Percentiles rank a stretch among this genome's conserved stretches.
Conservation (phyloP, 2,888 invertebrate genomes). For the Cremastinae sp. region DNA sequence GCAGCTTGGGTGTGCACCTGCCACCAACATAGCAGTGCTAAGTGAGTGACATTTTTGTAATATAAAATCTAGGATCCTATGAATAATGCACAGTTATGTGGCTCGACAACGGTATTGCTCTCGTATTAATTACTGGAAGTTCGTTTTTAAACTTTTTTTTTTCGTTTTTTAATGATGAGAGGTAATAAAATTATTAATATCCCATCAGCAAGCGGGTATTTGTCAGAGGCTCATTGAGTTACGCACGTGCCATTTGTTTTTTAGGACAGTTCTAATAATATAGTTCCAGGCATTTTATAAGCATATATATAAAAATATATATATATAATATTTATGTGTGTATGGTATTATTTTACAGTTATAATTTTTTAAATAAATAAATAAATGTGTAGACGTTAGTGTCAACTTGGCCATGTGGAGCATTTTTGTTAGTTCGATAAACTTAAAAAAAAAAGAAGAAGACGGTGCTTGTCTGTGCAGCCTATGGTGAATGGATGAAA, state of each 20-base stretch:
- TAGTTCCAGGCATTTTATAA: conserved; percentile 77
- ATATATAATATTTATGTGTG: conserved; percentile 7
- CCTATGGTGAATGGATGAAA: conserved; percentile 74
- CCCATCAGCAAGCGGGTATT: conserved; percentile 78
- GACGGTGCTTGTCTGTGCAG: conserved; percentile 70
- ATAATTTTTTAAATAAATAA: conserved; percentile 55
- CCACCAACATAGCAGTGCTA: conserved; percentile 76
- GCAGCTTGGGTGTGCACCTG: conserved; percentile 79
- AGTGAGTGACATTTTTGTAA: conserved; percentile 67
- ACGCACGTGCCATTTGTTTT: conserved; percentile 73
- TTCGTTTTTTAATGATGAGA: conserved; percentile 47
- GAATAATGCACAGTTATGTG: conserved; percentile 62
- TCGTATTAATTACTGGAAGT: conserved; percentile 60
- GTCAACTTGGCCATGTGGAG: conserved; percentile 80
- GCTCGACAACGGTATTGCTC: conserved; percentile 54
- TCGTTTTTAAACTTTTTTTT: too few relatives aligned
- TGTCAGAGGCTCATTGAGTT: conserved; percentile 76
- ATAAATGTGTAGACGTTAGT: conserved; percentile 74
- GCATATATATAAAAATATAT: conserved; percentile 63
- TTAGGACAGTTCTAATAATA: conserved; percentile 71
- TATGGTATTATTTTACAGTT: conserved; percentile 62
- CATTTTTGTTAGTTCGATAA: conserved; percentile 73
- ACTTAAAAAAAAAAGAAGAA: conserved; percentile 69
- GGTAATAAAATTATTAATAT: conserved; percentile 68
- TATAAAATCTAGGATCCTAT: conserved; percentile 40